Evolutionary conservation across 2,888 invertebrate genomes (phyloP), one percentile per base, ranked within the genome.

Genomic region (Opisthograptis luteolata): DNA sequence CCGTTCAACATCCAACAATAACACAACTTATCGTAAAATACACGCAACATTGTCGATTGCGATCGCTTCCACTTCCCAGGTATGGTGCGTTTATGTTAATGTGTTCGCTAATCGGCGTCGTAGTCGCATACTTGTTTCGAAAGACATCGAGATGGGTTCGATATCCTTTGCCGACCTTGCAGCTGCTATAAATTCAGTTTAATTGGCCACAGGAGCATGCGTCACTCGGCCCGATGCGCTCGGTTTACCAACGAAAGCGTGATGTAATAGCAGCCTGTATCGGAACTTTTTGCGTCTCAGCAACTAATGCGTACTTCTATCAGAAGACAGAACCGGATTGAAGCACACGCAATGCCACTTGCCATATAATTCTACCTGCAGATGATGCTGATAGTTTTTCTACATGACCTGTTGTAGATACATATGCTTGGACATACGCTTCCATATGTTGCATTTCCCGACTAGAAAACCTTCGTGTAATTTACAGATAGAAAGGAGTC

Each of bases 111-210:
- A 75, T 69, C 66, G 61, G 51, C 48, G 20, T 47, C 59, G 57
- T 47, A 62, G 52, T 22, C 66, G 67, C 64, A 67, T 70, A 73
- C 72, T 73, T 70, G 76, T 77, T 81, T 78, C 76, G 71, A 76
- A 77, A 80, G 64, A 64, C 62, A 65, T 30, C 65, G 66, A 67
- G 69, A 63, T 57, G 76, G 75, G 89, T 84, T 88, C 87, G 79
- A 81, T 83, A 84, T 87, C 83, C 89, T 86, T 78, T 62, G 66
- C 64, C 85, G 88, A 85, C 88, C 89, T 88, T 88, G 87, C 81
- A 79, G 81, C 77, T 81, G 81, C 77, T 78, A 84, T 85, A 83
- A 85, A 88, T 86, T 84, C 75, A 79, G 84, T 77, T 80, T 78
- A 86, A 86, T 86, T 84, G 81, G 70, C 76, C 76, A 79, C 78